Conservation (phyloP, 2,888 invertebrate species). For the Eristalis intricaria region DNA sequence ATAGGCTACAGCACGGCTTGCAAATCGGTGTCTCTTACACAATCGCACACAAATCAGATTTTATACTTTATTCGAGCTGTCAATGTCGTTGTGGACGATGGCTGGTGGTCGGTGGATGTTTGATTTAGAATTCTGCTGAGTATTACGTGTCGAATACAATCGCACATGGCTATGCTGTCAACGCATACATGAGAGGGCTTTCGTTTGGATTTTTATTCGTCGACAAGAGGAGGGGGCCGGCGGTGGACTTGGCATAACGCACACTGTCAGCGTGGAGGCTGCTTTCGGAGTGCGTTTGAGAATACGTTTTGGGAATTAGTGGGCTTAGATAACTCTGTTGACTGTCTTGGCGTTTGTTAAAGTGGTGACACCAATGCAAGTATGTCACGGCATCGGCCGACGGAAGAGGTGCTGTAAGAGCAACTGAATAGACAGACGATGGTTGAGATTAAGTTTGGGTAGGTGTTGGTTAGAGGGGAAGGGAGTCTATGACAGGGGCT, state of each 20-base stretch:
- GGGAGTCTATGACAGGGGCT: too few relatives aligned
- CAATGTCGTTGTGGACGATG: constrained; percentile 11
- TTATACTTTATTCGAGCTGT: constrained; percentile 37
- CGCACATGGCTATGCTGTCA: background rate
- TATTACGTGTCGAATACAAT: constrained; percentile 32
- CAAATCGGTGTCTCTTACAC: constrained; percentile 31
- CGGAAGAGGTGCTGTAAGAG: background rate
- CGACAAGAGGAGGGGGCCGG: background rate
- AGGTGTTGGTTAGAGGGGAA: too few relatives aligned
- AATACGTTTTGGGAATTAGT: constrained; percentile 22
- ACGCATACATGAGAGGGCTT: background rate
- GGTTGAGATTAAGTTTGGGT: too few relatives aligned
- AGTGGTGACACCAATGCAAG: background rate
- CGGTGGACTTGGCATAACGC: background rate
- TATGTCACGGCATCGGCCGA: background rate
- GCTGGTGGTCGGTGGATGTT: constrained; percentile 19
- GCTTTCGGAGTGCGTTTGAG: background rate
- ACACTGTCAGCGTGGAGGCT: background rate
- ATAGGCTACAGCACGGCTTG: background rate
- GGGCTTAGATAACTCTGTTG: constrained; percentile 22
- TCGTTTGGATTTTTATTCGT: background rate
- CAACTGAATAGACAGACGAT: background rate
- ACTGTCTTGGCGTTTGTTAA: constrained; percentile 18
- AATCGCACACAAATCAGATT: constrained; percentile 53
- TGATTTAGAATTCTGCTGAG: constrained; percentile 23